Evolutionary conservation across 2,888 invertebrate species (phyloP).

Genomic region (Steinernema hermaphroditum): DNA sequence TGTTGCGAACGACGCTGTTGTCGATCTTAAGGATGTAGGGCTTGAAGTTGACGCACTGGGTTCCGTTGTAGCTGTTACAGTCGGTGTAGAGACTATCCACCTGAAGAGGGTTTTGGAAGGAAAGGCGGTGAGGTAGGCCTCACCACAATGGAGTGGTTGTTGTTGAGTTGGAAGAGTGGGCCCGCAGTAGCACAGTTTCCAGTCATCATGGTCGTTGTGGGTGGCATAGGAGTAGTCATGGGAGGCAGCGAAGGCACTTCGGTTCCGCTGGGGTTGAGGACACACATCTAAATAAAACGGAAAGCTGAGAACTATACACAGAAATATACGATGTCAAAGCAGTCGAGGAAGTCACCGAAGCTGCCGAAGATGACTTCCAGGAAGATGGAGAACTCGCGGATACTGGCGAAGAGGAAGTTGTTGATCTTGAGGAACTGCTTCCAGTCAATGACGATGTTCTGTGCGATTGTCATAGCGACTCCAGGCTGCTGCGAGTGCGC

Average conservation of each 20-base stretch:
- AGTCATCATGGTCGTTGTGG: not conserved
- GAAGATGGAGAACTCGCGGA: not conserved
- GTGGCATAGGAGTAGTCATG: not conserved
- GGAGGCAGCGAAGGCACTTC: not conserved
- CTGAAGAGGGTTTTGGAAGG: not conserved
- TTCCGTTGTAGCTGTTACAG: not conserved
- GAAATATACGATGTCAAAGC: not conserved
- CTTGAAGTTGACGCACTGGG: conserved; percentile 1
- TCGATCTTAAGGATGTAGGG: conserved; percentile 6
- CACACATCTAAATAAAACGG: not conserved
- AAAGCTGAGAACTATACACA: not conserved
- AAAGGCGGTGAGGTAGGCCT: too few relatives aligned
- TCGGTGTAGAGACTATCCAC: not conserved
- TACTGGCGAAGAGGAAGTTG: conserved; percentile 4
- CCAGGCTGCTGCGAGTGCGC: not conserved
- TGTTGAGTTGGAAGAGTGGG: not conserved
- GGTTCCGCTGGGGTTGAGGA: not conserved
- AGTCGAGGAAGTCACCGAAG: conserved; percentile 11
- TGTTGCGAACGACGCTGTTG: conserved; percentile 1
- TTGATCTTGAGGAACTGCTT: not conserved
- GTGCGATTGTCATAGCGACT: not conserved
- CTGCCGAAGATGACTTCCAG: not conserved
- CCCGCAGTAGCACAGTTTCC: not conserved
- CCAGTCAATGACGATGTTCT: not conserved
- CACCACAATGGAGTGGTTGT: conserved; percentile 5